Base-by-base conservation (phyloP, 2,113 vertebrate genomes). In the Pleuronectes platessa region DNA sequence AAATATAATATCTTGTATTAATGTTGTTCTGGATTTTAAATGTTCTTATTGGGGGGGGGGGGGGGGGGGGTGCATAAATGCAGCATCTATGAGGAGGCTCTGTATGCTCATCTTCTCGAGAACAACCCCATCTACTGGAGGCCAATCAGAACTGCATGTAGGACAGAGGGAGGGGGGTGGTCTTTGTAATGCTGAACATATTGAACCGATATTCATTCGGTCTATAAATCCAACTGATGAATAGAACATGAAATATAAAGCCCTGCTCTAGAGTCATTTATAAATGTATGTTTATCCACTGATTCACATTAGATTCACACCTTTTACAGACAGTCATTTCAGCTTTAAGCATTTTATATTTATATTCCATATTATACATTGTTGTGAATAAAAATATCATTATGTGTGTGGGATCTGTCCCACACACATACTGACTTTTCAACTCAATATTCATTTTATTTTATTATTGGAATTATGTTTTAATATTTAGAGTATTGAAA, bases 121-220 rank as follows among this genome's bases (percentile, higher is more conserved):
- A 89, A 89, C 74, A 66, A 68, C 37, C 91, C 77, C 93, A 90
- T 90, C 93, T 94, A 84, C 76, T 89, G 93, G 90, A 61, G 11
- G 0, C 31, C 72, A 68, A 42, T 0, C 0, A 59, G n/a, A 89
- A 92, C 81, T 92, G 27, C 85, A 83, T 9, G 2, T 4, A 12
- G 14, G 15, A 26, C 2, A 40, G 14, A 53, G 14, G 15, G 5
- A 2, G 1, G 3, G 18, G 1, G 18, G 59, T 55, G 24, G 21
- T 59, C 5, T 5, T 13, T 0, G 13, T 3, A 20, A 49, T 7
- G 21, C 11, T 54, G 7, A 58, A 9, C 18, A 62, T 7, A 67
- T 2, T 40, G 5, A 27, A 51, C 27, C 35, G 3, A 37, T 37
- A 11, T 35, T 11, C 40, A 3, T 42, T 42, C 40, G 12, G 40